phyloP scores from a whole-genome alignment of 2,888 invertebrate species.

The Pemphredon lugubris region DNA sequence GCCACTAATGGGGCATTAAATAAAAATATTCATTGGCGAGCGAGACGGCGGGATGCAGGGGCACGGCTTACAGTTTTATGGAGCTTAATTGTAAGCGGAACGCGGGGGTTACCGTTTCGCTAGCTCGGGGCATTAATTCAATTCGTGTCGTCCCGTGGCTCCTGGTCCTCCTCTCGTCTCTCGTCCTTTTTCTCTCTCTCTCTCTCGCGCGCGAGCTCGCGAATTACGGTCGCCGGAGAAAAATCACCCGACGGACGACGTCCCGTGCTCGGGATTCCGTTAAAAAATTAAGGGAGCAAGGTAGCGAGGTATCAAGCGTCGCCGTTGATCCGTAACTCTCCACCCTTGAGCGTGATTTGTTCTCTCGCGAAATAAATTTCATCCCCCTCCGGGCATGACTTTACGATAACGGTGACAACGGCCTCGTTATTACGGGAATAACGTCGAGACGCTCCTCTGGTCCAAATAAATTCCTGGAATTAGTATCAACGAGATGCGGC shows the following conservation, averaged over 20 bases:
- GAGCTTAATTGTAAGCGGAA: slow-evolving; percentile 69
- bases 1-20: slow-evolving; percentile 73
- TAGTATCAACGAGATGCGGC: too few species aligned
- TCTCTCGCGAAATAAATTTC: too few species aligned
- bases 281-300: slow-evolving; percentile 30
- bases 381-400: too few species aligned
- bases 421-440: too few species aligned
- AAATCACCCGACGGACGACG: slow-evolving; percentile 3
- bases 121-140: slow-evolving; percentile 68
- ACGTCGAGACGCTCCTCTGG: not conserved
- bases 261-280: slow-evolving; percentile 1
- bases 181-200: too few species aligned
- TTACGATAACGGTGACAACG: too few species aligned
- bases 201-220: slow-evolving; percentile 4
- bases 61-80: slow-evolving; percentile 67
- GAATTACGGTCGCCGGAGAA: slow-evolving; percentile 23
- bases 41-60: slow-evolving; percentile 29
- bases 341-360: too few species aligned
- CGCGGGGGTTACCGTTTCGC: slow-evolving; percentile 64
- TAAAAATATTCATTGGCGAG: slow-evolving; percentile 75
- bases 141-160: slow-evolving; percentile 58
- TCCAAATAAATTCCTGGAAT: too few species aligned
- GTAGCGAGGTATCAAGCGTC: too few species aligned
- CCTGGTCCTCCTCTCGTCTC: not conserved
- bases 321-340: not conserved